phyloP scores from a whole-genome alignment of 2,888 invertebrate genomes.

The Hydrotaea cyrtoneurina region DNA sequence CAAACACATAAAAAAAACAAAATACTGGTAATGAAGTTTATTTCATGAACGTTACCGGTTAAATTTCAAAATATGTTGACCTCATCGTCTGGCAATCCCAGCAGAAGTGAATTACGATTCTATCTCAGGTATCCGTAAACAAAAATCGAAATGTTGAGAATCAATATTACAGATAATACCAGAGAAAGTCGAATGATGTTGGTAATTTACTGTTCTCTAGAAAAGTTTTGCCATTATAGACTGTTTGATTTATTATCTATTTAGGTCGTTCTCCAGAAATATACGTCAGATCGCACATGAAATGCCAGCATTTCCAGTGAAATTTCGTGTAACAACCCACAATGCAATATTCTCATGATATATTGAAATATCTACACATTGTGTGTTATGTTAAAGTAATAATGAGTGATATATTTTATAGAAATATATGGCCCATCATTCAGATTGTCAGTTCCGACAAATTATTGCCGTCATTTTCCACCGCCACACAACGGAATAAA shows the following conservation, averaged over 20 bases:
- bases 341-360: background rate
- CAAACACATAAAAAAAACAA: too few species aligned
- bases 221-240: background rate
- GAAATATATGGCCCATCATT: slow-evolving; percentile 48
- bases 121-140: too few species aligned
- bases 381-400: slow-evolving; percentile 8
- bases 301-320: background rate
- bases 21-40: too few species aligned
- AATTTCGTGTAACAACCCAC: slow-evolving; percentile 3
- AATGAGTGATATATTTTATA: slow-evolving; percentile 44
- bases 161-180: background rate
- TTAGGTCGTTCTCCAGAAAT: background rate
- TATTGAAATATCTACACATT: background rate
- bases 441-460: slow-evolving; percentile 51
- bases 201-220: background rate
- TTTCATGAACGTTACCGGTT: too few species aligned
- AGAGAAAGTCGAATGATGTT: background rate
- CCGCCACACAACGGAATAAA: background rate
- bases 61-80: too few species aligned
- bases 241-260: slow-evolving; percentile 10
- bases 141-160: background rate
- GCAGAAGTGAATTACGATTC: too few species aligned
- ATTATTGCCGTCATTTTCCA: slow-evolving; percentile 57
- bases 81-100: too few species aligned
- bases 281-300: background rate